Conservation (phyloP, 1,140 invertebrate genomes). For the Planococcus citri region DNA sequence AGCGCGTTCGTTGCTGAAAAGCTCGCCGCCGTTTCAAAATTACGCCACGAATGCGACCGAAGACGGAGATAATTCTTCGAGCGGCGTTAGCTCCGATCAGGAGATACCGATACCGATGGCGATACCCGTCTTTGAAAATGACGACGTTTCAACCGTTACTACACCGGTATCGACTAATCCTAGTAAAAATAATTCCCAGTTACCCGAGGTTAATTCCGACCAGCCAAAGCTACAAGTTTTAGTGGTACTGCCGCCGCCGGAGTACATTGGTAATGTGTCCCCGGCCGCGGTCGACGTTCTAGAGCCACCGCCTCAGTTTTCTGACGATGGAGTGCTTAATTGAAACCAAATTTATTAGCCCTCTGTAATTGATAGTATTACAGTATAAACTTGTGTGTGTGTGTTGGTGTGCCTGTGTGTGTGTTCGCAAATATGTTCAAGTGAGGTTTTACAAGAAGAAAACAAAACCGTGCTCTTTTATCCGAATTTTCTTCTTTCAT, state of each 20-base stretch:
- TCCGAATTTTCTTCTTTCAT: too few relatives aligned
- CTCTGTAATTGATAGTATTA: not conserved
- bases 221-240: conserved; percentile 57
- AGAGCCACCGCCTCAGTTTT: conserved; percentile 58
- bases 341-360: not conserved
- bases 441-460: too few relatives aligned
- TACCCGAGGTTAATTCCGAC: conserved; percentile 43
- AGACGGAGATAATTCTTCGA: conserved; percentile 75
- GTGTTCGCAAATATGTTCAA: too few relatives aligned
- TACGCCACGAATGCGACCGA: conserved; percentile 50
- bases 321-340: conserved; percentile 34
- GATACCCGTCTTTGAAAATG: conserved; percentile 32
- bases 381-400: not conserved
- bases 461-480: too few relatives aligned
- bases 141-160: conserved; percentile 35
- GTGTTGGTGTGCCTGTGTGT: not conserved
- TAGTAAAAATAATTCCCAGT: conserved; percentile 61
- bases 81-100: conserved; percentile 73
- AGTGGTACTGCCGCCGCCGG: conserved; percentile 63
- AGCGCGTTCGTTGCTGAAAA: conserved; percentile 59
- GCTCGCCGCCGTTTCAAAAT: conserved; percentile 70
- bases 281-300: conserved; percentile 36
- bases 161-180: conserved; percentile 36
- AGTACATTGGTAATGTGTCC: conserved; percentile 43
- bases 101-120: conserved; percentile 45